Evolutionary conservation across 2,797 vertebrate genomes (phyloP), one percentile per base, ranked within the genome.

Genomic region (Sebastes trivittatus): DNA sequence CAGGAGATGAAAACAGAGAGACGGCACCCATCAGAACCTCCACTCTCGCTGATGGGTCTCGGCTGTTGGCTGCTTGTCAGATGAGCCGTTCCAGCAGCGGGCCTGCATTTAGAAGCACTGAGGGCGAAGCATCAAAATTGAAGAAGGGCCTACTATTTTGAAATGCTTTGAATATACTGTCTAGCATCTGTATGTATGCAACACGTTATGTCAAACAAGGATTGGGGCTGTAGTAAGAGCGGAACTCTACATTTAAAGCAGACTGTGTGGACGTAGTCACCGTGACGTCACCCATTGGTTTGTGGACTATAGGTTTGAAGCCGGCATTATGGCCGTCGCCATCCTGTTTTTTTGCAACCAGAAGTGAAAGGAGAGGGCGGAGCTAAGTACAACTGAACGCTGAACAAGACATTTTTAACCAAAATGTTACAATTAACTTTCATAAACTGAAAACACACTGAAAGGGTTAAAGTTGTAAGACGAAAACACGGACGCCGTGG

Each of bases 11-110:
- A 87, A 89, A 87, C 84, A 78, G 56, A 85, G 77, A 46, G 80
- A 78, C 30, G 14, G 3, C 3, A 56, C 75, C 85, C 69, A 88
- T 82, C 83, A 81, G 65, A 80, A 75, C 54, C 82, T 77, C 82
- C 78, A 87, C 84, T 87, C 78, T 79, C 46, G 16, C 77, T 85
- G 88, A 92, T 88, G 72, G 90, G 68, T 78, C 74, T 72, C 13
- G 7, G 61, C 64, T 89, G 78, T 89, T 88, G 91, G 90, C 87
- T 78, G 86, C 83, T 87, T 87, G 87, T 84, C 87, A 89, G 78
- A 23, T 66, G 20, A 60, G 70, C 67, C 3, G 7, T 73, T 86
- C 78, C 81, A 78, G 75, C 68, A 46, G 59, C 38, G 29, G 54
- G 55, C 20, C 59, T 23, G 42, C 74, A 81, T 86, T 63, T 63